A percentile compares a stretch with the other conserved stretches of the same genome.
phyloP scores from a whole-genome alignment of 2,888 invertebrate species.

The Mamestra brassicae region DNA sequence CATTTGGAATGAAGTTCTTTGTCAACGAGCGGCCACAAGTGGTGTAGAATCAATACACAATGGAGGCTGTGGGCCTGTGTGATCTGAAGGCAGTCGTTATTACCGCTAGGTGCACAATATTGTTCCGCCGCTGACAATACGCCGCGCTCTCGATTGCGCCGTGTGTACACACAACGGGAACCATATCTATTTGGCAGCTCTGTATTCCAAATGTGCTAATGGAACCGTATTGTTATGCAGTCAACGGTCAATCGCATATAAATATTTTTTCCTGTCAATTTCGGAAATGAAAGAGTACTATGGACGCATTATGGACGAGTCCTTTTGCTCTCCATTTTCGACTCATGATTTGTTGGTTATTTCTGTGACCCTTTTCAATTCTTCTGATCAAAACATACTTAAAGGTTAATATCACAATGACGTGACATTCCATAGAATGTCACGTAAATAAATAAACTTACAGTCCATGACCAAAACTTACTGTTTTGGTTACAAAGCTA shows the following conservation, averaged over 20 bases:
- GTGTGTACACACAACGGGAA: conserved; percentile 35
- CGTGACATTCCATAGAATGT: no score
- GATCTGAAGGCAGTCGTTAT: conserved; percentile 40
- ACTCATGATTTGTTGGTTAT: conserved; percentile 31
- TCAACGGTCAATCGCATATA: conserved; percentile 46
- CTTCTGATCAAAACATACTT: neutral
- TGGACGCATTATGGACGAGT: conserved; percentile 15
- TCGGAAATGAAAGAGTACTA: conserved; percentile 49
- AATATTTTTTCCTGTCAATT: conserved; percentile 28
- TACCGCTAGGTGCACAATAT: conserved; percentile 61
- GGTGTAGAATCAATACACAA: conserved; percentile 57
- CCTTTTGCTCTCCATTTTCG: conserved; percentile 17
- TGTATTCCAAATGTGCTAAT: conserved; percentile 50
- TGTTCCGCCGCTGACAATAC: conserved; percentile 41
- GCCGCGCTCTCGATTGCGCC: conserved; percentile 32
- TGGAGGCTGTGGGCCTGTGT: conserved; percentile 20
- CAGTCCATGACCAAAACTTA: neutral
- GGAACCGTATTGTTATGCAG: conserved; percentile 58
- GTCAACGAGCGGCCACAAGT: conserved; percentile 5
- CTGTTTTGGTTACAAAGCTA: neutral
- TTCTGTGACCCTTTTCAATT: conserved; percentile 1
- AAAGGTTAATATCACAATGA: conserved; percentile 7
- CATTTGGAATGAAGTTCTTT: conserved; percentile 30
- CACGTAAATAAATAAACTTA: neutral
- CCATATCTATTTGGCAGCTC: conserved; percentile 57